These are phyloP conservation scores for Hippasteria phrygiana DNA, from an alignment of 53 echinoderm and acorn worm genomes.

Conservation along the genomic window DNA sequence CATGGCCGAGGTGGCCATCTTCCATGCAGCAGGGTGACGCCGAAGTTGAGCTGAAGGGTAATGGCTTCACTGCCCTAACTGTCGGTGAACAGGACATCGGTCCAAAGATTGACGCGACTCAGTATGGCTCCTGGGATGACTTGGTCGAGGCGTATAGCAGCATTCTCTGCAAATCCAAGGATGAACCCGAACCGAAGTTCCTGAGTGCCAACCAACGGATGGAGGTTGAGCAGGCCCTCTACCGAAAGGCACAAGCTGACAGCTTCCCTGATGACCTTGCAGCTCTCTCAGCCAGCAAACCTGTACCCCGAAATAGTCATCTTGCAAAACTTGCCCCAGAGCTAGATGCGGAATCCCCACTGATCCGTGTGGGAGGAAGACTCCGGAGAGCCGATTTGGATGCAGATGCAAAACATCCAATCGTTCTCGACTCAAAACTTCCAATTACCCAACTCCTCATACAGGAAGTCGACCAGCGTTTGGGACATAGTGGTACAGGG, in stretches of 20 bases:
- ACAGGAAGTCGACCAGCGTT: not conserved
- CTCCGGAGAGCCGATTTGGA: not conserved
- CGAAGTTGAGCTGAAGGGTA: not conserved
- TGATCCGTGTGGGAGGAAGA: slow-evolving; percentile 18
- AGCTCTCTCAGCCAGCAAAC: not conserved
- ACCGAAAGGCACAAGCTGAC: not conserved
- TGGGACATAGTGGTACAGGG: slow-evolving; percentile 13
- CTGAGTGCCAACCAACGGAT: not conserved
- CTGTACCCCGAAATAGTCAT: not conserved
- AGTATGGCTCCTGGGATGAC: slow-evolving; percentile 11
- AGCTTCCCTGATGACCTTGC: slow-evolving; percentile 12
- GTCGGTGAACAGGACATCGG: not conserved
- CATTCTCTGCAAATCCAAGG: not conserved
- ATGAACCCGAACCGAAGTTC: not conserved
- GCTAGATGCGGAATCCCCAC: not conserved
- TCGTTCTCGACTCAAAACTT: slow-evolving; percentile 20
- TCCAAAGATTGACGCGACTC: not conserved
- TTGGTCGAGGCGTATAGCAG: not conserved
- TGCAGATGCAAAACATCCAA: not conserved
- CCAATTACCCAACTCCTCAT: slow-evolving; percentile 12
- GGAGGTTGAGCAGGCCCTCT: not conserved
- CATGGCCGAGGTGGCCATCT: not conserved
- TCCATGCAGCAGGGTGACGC: not conserved
- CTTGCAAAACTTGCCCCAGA: slow-evolving; percentile 1
- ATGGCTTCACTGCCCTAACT: not conserved